Conservation (phyloP, 1,140 invertebrate genomes). For the Kradibia gibbosae region DNA sequence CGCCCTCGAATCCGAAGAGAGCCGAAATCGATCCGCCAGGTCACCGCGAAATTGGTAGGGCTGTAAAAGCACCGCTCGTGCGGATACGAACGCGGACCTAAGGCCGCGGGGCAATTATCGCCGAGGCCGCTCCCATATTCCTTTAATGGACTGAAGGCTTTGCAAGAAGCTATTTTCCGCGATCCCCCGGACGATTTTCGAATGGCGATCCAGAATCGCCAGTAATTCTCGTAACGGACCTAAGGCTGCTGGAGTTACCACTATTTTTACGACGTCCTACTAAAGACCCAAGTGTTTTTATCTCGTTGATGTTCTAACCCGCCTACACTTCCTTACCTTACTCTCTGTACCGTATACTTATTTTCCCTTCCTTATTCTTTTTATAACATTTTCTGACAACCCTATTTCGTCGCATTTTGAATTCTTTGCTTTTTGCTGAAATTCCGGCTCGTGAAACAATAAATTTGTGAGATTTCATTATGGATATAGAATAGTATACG, state of each 20-base stretch:
- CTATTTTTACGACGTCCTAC: constrained; percentile 40
- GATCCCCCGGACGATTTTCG: constrained; percentile 43
- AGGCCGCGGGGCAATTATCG: background rate
- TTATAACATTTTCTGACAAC: background rate
- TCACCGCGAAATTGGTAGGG: constrained; percentile 32
- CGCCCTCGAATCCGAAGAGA: background rate
- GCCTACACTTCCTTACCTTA: background rate
- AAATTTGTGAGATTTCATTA: constrained; percentile 24
- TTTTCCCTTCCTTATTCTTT: background rate
- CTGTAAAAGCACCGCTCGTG: constrained; percentile 18
- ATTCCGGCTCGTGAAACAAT: background rate
- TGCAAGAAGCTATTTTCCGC: constrained; percentile 48
- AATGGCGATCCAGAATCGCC: constrained; percentile 32
- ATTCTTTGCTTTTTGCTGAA: constrained; percentile 10
- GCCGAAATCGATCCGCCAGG: constrained; percentile 14
- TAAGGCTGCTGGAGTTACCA: background rate
- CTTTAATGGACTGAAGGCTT: constrained; percentile 13
- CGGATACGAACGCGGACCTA: background rate
- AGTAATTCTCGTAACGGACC: constrained; percentile 47
- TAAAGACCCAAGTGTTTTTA: constrained; percentile 36
- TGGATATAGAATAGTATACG: constrained; percentile 8
- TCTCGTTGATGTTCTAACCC: background rate
- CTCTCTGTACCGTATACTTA: background rate
- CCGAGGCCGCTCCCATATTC: background rate
- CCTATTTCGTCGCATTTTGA: constrained; percentile 29